A percentile compares a stretch with the other conserved stretches of the same genome.
Conservation (phyloP, 2,113 vertebrate genomes). For the Archilochus colubris region DNA sequence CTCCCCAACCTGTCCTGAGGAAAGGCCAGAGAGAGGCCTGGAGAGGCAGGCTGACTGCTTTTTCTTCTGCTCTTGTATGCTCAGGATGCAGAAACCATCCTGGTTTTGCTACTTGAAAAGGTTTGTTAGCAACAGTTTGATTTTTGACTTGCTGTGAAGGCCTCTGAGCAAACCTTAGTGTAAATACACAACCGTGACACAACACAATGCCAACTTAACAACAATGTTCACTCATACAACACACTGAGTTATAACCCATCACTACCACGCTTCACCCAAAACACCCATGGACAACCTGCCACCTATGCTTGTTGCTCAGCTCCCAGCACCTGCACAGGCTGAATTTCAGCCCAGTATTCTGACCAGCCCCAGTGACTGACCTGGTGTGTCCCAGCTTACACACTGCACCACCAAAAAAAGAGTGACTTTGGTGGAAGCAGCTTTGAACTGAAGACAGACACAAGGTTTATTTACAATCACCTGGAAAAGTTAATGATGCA, state of each 20-base stretch:
- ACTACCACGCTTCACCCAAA: accelerated
- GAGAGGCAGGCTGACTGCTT: background rate
- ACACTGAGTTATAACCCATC: accelerated
- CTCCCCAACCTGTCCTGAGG: accelerated
- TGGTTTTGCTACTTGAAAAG: background rate
- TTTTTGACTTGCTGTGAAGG: background rate
- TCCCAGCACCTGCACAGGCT: no score
- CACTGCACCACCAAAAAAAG: background rate
- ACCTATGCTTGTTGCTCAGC: background rate
- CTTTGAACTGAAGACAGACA: background rate
- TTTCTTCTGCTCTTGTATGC: background rate
- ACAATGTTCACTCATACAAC: background rate
- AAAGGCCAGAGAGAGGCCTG: background rate
- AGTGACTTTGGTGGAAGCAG: background rate
- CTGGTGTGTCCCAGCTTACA: background rate
- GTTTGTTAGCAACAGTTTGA: background rate
- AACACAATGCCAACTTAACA: background rate
- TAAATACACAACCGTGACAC: background rate
- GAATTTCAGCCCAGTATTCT: no score
- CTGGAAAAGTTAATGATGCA: background rate
- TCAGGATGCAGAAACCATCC: background rate
- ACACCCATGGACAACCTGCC: background rate
- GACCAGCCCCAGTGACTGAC: no score
- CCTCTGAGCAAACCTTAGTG: background rate
- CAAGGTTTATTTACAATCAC: accelerated